These are phyloP conservation scores for Psophia crepitans DNA, from an alignment of 2,113 vertebrate genomes.

Conservation along the genomic window DNA sequence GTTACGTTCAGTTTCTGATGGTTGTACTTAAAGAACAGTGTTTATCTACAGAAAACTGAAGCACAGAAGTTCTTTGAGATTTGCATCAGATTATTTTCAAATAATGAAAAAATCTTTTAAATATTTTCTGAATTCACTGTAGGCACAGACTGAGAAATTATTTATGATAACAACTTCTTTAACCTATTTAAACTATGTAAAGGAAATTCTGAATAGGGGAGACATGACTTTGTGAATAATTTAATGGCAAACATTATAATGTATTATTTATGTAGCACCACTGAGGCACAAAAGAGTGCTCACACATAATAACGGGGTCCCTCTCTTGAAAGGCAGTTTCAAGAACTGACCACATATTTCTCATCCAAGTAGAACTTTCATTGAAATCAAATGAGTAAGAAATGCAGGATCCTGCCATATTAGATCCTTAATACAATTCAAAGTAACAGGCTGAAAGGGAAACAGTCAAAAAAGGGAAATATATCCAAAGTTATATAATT, in stretches of 20 bases:
- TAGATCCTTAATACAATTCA: background rate
- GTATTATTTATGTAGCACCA: slow-evolving; percentile 24
- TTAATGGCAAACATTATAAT: slow-evolving; percentile 32
- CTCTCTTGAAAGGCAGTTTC: background rate
- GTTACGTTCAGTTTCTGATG: slow-evolving; percentile 5
- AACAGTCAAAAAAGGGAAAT: background rate
- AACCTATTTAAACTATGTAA: background rate
- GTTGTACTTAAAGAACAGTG: background rate
- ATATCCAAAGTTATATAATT: background rate
- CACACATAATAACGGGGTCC: background rate
- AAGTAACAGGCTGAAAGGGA: background rate
- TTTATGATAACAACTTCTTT: slow-evolving; percentile 16
- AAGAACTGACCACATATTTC: background rate
- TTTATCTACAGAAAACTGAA: background rate
- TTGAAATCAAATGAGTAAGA: background rate
- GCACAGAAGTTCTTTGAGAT: background rate
- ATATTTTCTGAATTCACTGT: background rate
- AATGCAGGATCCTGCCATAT: background rate
- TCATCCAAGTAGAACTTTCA: background rate
- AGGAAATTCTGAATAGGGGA: background rate
- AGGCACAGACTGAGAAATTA: background rate
- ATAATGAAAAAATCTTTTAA: background rate
- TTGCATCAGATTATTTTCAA: background rate
- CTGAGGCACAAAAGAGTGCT: slow-evolving; percentile 5
- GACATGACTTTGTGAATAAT: slow-evolving; percentile 8